Evolutionary conservation across 35 echinoderm and acorn worm genomes (phyloP).

Genomic region (Patiria miniata): DNA sequence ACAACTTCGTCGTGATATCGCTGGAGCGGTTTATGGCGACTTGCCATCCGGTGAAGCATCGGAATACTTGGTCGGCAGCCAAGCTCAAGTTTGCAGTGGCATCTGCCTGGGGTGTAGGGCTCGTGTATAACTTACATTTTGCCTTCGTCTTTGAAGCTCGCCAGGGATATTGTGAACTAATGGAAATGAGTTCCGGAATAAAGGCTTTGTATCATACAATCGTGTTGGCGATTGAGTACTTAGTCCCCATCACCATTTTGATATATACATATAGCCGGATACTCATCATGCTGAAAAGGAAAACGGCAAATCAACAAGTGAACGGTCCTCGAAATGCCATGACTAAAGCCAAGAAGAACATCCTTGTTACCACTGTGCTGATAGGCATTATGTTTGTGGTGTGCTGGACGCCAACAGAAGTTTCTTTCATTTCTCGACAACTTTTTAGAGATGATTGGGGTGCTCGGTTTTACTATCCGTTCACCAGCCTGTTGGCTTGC

Average conservation of each 20-base stretch:
- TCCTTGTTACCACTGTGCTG: too few relatives aligned
- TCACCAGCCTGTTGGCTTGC: too few relatives aligned
- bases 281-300: background rate
- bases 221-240: background rate
- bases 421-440: too few relatives aligned
- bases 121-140: background rate
- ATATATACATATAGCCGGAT: background rate
- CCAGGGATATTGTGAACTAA: background rate
- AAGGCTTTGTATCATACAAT: too few relatives aligned
- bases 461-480: background rate
- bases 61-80: constrained; percentile 49
- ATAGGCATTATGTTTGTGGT: too few relatives aligned
- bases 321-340: too few relatives aligned
- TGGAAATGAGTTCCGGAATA: too few relatives aligned
- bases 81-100: background rate
- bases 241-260: background rate
- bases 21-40: constrained; percentile 83
- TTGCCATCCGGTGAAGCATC: constrained; percentile 66
- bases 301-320: background rate
- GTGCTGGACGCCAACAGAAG: too few relatives aligned
- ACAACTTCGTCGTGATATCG: constrained; percentile 76
- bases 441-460: too few relatives aligned
- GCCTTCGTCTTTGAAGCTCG: background rate
- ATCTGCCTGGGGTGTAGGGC: background rate
- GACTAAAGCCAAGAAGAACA: too few relatives aligned